phyloP scores from a whole-genome alignment of 2,113 vertebrate genomes.

The Propithecus coquereli region DNA sequence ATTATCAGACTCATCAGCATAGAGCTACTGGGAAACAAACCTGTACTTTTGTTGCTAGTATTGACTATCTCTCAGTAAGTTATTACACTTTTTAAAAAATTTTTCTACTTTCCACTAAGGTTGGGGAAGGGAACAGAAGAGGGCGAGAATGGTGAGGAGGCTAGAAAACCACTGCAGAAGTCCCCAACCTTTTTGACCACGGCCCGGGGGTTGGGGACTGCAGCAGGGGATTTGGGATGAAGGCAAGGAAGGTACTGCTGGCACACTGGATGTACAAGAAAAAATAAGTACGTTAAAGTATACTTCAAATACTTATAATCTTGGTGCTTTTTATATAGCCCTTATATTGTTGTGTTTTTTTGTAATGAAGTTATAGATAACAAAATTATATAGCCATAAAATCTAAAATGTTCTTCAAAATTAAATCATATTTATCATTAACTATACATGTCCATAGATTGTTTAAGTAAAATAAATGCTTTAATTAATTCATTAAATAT shows the following conservation, averaged over 20 bases:
- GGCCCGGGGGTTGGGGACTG: too few species aligned
- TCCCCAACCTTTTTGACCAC: too few species aligned
- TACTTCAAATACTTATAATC: background rate
- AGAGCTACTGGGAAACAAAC: background rate
- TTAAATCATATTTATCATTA: background rate
- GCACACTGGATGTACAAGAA: background rate
- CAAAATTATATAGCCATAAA: constrained; percentile 1
- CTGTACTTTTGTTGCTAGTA: background rate
- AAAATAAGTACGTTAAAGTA: background rate
- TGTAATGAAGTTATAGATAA: background rate
- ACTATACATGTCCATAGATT: background rate
- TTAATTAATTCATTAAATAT: constrained; percentile 25
- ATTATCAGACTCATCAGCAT: background rate
- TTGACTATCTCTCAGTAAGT: background rate
- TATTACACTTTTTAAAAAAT: too few species aligned
- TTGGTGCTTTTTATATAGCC: background rate
- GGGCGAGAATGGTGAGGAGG: background rate
- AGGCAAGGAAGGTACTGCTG: background rate
- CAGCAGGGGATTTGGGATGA: too few species aligned
- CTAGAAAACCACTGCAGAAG: background rate
- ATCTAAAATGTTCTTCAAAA: constrained; percentile 17
- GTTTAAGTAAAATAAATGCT: background rate
- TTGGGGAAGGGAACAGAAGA: background rate
- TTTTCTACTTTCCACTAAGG: background rate
- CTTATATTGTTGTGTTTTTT: background rate